phyloP scores from a whole-genome alignment of 2,888 invertebrate genomes.

The Brachynemurus nebulosus region DNA sequence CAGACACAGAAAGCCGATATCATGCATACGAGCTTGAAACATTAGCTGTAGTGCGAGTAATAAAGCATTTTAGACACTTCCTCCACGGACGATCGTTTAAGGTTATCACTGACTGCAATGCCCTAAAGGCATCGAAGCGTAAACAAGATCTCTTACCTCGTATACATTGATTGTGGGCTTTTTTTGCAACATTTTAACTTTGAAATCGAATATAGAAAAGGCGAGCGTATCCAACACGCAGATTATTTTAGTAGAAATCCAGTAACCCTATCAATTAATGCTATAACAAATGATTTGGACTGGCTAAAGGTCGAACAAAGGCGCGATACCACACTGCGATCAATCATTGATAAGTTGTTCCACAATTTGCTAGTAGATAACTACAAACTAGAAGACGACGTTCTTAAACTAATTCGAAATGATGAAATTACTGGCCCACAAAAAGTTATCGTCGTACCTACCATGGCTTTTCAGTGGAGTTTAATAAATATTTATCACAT shows the following conservation, averaged over 20 bases:
- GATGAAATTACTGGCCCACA: too few species aligned
- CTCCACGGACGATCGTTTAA: conserved; percentile 7
- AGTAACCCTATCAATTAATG: not conserved
- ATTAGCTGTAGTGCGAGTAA: not conserved
- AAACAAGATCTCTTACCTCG: conserved; percentile 20
- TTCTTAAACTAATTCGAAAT: too few species aligned
- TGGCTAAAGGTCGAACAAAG: conserved; percentile 11
- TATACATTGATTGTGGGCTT: conserved; percentile 22
- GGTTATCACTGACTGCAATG: conserved; percentile 21
- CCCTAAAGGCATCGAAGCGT: conserved; percentile 15
- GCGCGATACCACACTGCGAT: too few species aligned
- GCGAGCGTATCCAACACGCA: conserved; percentile 10
- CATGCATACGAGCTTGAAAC: conserved; percentile 9
- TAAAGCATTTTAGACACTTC: conserved; percentile 1
- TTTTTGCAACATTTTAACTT: conserved; percentile 14
- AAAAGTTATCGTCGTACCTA: too few species aligned
- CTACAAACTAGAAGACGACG: too few species aligned
- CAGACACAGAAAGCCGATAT: conserved; percentile 10
- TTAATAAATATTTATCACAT: too few species aligned
- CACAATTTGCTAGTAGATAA: too few species aligned
- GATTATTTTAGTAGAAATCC: conserved; percentile 11
- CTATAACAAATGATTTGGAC: too few species aligned
- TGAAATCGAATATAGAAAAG: not conserved
- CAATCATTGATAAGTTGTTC: too few species aligned
- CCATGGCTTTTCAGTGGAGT: too few species aligned